Percentiles rank a stretch among this genome's conserved stretches.
phyloP scores from a whole-genome alignment of 2,797 vertebrate species.

The Numenius phaeopus region DNA sequence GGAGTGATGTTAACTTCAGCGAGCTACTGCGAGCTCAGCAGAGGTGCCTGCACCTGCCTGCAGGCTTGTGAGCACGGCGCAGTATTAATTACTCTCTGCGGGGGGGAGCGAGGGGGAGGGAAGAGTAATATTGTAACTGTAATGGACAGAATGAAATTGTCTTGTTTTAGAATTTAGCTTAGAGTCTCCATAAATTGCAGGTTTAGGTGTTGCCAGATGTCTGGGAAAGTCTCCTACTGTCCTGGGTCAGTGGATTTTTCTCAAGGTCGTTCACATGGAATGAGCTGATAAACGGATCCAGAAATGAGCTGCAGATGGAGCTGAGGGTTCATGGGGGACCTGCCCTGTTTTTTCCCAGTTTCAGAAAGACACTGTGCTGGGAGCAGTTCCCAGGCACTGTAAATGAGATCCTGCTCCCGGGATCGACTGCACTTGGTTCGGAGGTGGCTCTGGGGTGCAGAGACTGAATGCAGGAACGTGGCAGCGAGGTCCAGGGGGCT shows the following conservation, averaged over 20 bases:
- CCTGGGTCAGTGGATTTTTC: conserved; percentile 58
- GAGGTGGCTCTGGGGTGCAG: rapidly evolving
- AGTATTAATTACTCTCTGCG: conserved; percentile 39
- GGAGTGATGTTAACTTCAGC: background rate
- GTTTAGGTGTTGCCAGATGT: conserved; percentile 58
- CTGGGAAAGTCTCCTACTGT: conserved; percentile 54
- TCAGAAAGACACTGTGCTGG: background rate
- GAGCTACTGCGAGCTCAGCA: background rate
- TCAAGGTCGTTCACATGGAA: conserved; percentile 57
- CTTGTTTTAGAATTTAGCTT: conserved; percentile 35
- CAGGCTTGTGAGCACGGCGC: background rate
- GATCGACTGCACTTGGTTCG: rapidly evolving
- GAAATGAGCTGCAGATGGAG: conserved; percentile 35
- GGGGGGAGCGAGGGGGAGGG: background rate
- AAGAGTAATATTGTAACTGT: background rate
- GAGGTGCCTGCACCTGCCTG: conserved; percentile 15
- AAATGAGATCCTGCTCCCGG: background rate
- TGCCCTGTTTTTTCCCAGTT: conserved; percentile 36
- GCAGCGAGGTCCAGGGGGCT: rapidly evolving
- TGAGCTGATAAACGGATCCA: conserved; percentile 61
- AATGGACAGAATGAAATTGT: conserved; percentile 41
- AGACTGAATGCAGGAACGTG: rapidly evolving
- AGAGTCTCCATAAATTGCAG: conserved; percentile 36
- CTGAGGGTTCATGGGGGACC: conserved; percentile 44
- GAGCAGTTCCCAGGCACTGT: background rate